Evolutionary conservation across 2,888 invertebrate species (phyloP).

Genomic region (Allacma fusca): DNA sequence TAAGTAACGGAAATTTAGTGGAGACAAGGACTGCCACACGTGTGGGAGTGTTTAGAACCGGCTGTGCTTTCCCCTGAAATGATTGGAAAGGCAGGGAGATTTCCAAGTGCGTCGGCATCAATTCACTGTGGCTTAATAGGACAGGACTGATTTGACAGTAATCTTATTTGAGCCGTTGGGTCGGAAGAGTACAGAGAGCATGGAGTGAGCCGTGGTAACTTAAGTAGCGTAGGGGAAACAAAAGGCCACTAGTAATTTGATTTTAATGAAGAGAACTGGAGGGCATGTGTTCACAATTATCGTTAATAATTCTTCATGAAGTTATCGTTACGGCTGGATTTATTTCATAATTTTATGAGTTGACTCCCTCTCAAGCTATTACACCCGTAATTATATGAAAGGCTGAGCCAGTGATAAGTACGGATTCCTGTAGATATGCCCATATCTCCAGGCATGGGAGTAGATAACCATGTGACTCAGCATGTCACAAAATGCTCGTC

Average conservation of each 20-base stretch:
- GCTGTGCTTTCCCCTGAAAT: no score
- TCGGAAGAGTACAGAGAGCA: background rate
- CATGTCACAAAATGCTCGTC: no score
- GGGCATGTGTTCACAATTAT: background rate
- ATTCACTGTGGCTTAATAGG: background rate
- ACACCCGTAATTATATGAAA: background rate
- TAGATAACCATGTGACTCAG: background rate
- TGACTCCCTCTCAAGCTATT: background rate
- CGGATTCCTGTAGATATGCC: no score
- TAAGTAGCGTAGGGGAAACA: background rate
- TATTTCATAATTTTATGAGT: conserved; percentile 16
- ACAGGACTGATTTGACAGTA: background rate
- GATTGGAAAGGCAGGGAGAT: no score
- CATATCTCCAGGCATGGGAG: background rate
- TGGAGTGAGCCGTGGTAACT: no score
- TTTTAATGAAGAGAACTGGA: conserved; percentile 11
- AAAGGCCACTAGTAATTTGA: background rate
- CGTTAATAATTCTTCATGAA: background rate
- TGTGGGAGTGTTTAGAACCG: no score
- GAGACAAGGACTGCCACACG: no score
- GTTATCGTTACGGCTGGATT: background rate
- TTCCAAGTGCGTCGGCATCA: no score
- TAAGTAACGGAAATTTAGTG: no score
- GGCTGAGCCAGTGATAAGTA: background rate
- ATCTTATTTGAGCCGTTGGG: background rate